Base-by-base conservation (phyloP, 2,113 vertebrate species). In the Barbus barbus region DNA sequence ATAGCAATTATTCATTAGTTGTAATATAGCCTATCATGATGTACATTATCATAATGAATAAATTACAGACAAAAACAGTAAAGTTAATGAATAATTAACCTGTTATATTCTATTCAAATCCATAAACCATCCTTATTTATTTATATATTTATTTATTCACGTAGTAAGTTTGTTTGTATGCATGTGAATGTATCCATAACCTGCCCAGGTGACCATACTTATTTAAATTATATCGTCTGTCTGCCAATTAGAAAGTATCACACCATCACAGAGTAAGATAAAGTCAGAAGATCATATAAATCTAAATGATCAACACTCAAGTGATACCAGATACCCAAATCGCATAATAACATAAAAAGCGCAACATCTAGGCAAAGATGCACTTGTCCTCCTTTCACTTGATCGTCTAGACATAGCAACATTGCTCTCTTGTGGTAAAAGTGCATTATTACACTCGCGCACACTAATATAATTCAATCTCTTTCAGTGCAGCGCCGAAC, bases 381-480 rank as follows among this genome's bases (percentile, higher is more conserved):
- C 13, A 13, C 44, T 46, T 46, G 2, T 46, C 3, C 44, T 14
- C 18, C 2, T 18, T 36, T 69, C 4, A 11, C 6, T 53, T 4
- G 8, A 8, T 31, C 4, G 16, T 48, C 46, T 48, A 48, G 13
- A 48, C 46, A 24, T n/a, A 5, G 14, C 11, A 58, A 36, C 31
- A 24, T n/a, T 58, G 31, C 31, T 31, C 12, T 38, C 75, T 58
- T 78, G 51, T 78, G 75, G 75, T 78, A 24, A 16, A 38, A 77
- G 0, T 6, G 13, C 2, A 20, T 9, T 53, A 18, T 24, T 77
- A 16, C 46, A 48, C 46, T 48, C 46, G 13, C 65, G 5, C 46
- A 16, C 46, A 48, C 46, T 16, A 48, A 5, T n/a, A n/a, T n/a
- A n/a, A n/a, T n/a, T n/a, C n/a, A n/a, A n/a, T n/a, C n/a, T n/a